Evolutionary conservation across 2,113 vertebrate genomes (phyloP).

Genomic region (Chlorodrepanis virens): DNA sequence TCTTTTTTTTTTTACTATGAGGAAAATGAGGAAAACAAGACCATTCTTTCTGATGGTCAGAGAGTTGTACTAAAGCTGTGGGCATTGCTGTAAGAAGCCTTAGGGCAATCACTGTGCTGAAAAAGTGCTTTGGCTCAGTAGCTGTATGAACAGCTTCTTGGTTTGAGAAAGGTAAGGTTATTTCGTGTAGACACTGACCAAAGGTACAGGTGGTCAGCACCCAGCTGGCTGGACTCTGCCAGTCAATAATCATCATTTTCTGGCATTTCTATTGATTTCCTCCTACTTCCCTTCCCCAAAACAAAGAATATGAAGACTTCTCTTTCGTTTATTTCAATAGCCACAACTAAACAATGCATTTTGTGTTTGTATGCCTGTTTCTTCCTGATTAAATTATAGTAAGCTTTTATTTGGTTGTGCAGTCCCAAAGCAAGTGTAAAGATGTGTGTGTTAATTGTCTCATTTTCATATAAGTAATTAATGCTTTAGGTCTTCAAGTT

Average conservation of each 20-base stretch:
- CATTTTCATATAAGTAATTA: background rate
- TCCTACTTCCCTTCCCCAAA: background rate
- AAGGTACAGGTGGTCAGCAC: background rate
- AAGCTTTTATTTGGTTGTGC: background rate
- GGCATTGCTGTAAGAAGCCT: background rate
- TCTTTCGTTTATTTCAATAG: background rate
- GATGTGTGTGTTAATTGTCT: background rate
- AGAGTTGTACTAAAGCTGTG: background rate
- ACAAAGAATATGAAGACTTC: background rate
- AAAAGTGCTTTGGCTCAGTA: background rate
- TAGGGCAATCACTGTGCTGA: background rate
- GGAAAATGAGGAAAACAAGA: background rate
- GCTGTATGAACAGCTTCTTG: background rate
- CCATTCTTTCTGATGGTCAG: background rate
- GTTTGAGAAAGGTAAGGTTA: background rate
- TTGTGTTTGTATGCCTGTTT: background rate
- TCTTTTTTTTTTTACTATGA: background rate
- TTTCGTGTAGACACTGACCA: background rate
- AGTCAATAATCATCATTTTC: background rate
- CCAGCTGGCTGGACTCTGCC: background rate
- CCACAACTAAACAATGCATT: background rate
- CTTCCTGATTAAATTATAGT: background rate
- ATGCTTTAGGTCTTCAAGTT: constrained; percentile 20
- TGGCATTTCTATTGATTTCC: background rate
- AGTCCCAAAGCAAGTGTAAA: constrained; percentile 4